phyloP scores from a whole-genome alignment of 92 coral and sea anemone species.

The Parazoanthus swiftii region DNA sequence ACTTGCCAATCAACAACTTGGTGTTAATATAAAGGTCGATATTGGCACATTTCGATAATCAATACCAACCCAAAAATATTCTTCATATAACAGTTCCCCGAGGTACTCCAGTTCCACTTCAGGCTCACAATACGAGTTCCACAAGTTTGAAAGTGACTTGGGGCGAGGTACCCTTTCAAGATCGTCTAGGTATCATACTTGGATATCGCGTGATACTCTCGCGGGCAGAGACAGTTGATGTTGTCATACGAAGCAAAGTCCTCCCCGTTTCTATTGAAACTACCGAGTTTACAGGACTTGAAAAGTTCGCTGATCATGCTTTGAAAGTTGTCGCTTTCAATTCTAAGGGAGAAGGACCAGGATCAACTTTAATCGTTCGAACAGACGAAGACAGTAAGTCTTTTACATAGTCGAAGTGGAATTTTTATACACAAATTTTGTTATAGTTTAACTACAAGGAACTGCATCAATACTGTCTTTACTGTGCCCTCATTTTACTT shows the following conservation, averaged over 20 bases:
- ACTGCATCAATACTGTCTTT: neutral
- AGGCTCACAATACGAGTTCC: conserved; percentile 65
- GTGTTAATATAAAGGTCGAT: no score
- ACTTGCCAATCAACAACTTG: no score
- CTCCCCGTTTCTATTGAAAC: neutral
- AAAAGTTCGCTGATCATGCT: conserved; percentile 59
- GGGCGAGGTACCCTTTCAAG: conserved; percentile 66
- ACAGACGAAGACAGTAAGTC: conserved; percentile 85
- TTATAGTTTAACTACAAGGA: neutral
- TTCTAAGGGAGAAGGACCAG: conserved; percentile 59
- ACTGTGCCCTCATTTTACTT: no score
- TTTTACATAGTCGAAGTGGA: neutral
- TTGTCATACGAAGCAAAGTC: neutral
- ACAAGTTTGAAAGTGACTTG: conserved; percentile 68
- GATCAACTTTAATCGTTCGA: conserved; percentile 12
- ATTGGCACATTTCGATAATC: neutral
- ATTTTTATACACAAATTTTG: neutral
- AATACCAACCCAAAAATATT: neutral
- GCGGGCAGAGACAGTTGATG: neutral
- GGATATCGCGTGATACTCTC: neutral
- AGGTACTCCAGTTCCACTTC: conserved; percentile 54
- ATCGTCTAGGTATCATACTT: conserved; percentile 57
- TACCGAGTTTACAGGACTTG: conserved; percentile 45
- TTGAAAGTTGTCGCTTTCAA: conserved; percentile 58
- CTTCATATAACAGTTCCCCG: conserved; percentile 53